These are phyloP conservation scores for Cheilosia impressa DNA, from an alignment of 2,888 invertebrate genomes.

Conservation along the genomic window DNA sequence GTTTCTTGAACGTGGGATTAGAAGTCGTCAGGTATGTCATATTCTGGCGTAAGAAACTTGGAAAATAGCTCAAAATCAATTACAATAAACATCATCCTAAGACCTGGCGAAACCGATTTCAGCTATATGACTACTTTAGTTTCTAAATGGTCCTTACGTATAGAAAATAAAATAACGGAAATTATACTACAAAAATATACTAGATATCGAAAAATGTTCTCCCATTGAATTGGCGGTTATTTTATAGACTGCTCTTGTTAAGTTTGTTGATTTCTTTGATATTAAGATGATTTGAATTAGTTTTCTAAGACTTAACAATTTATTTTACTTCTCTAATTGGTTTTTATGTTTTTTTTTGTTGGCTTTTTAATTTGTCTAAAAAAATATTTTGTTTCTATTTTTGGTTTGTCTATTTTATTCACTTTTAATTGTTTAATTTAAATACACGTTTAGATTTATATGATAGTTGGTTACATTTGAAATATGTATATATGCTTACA, in stretches of 20 bases:
- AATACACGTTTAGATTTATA: constrained; percentile 9
- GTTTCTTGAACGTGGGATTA: no score
- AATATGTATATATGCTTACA: constrained; percentile 9
- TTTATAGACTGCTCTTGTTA: not conserved
- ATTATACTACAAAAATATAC: constrained; percentile 1
- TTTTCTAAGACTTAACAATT: constrained; percentile 18
- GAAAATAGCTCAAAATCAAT: constrained; percentile 8
- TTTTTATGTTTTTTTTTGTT: constrained; percentile 17
- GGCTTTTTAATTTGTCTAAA: constrained; percentile 59
- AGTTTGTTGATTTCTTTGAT: constrained; percentile 18
- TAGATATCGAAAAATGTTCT: constrained; percentile 29
- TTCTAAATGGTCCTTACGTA: constrained; percentile 11
- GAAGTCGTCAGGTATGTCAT: no score
- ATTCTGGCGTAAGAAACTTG: not conserved
- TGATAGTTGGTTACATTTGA: constrained; percentile 8
- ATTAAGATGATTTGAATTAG: constrained; percentile 28
- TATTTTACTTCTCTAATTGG: constrained; percentile 26
- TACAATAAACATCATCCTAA: constrained; percentile 8
- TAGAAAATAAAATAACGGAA: constrained; percentile 9
- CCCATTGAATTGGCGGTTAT: constrained; percentile 13
- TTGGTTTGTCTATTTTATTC: constrained; percentile 50
- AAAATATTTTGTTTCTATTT: constrained; percentile 53
- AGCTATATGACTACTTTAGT: not conserved
- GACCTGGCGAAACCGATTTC: constrained; percentile 36
- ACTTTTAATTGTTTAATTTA: not conserved